These are phyloP conservation scores for Stegastes partitus DNA, from an alignment of 2,113 vertebrate species.

Conservation along the genomic window DNA sequence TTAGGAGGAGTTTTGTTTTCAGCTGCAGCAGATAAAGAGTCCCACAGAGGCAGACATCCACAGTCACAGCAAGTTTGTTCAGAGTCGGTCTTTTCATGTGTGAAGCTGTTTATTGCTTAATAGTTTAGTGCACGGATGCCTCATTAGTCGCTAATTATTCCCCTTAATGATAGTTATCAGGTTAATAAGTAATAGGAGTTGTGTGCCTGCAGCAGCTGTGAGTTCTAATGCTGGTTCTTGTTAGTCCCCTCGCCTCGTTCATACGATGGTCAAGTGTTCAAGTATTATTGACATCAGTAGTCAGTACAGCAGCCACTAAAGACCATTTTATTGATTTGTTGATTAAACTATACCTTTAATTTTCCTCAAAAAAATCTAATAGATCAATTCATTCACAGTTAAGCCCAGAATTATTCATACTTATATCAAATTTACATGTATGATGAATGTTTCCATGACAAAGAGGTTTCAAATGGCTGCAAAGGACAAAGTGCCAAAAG, in stretches of 20 bases:
- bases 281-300: too few species aligned
- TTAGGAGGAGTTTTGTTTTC: conserved; percentile 10
- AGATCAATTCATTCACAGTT: too few species aligned
- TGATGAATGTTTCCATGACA: too few species aligned
- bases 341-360: too few species aligned
- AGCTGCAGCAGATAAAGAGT: conserved; percentile 18
- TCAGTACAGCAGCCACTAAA: too few species aligned
- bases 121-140: conserved; percentile 23
- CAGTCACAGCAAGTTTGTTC: neutral
- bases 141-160: conserved; percentile 27
- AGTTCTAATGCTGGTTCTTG: neutral
- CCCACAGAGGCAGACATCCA: conserved; percentile 17
- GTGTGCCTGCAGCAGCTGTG: conserved; percentile 5
- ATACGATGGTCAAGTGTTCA: too few species aligned
- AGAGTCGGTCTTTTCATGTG: conserved; percentile 16
- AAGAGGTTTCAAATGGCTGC: too few species aligned
- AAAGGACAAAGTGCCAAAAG: too few species aligned
- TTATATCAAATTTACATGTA: too few species aligned
- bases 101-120: conserved; percentile 15
- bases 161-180: conserved; percentile 2
- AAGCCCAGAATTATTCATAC: too few species aligned
- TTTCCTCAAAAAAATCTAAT: too few species aligned
- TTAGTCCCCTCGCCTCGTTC: conserved; percentile 8
- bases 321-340: too few species aligned
- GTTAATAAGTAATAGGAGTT: conserved; percentile 17